These are phyloP conservation scores for Junonia oenone DNA, from an alignment of 2,888 invertebrate genomes.

Conservation along the genomic window DNA sequence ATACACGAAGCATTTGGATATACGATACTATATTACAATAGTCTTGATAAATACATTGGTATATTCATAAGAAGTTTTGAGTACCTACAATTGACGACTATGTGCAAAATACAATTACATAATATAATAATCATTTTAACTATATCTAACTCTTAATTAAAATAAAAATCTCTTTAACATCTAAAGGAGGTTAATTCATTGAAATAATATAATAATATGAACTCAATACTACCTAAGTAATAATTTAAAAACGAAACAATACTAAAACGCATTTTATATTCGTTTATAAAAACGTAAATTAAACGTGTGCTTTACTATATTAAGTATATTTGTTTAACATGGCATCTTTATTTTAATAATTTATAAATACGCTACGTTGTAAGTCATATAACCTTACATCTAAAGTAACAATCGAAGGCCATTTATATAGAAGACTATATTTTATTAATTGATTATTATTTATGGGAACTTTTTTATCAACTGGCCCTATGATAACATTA, in stretches of 20 bases:
- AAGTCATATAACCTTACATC: conserved; percentile 34
- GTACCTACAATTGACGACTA: conserved; percentile 43
- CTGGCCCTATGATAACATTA: conserved; percentile 16
- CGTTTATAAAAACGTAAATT: conserved; percentile 41
- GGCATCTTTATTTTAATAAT: conserved; percentile 50
- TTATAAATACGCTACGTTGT: conserved; percentile 37
- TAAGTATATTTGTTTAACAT: conserved; percentile 50
- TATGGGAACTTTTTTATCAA: conserved; percentile 9
- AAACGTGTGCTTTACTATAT: conserved; percentile 41
- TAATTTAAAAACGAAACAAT: conserved; percentile 60
- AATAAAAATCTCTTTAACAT: conserved; percentile 24
- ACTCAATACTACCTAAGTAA: conserved; percentile 30
- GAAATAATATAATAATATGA: conserved; percentile 14
- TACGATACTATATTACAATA: conserved; percentile 19
- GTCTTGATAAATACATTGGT: conserved; percentile 25
- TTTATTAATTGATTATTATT: conserved; percentile 22
- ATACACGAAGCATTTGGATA: conserved; percentile 30
- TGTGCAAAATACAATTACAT: conserved; percentile 31
- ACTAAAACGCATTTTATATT: conserved; percentile 71
- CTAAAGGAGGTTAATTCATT: conserved; percentile 26
- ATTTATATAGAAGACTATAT: conserved; percentile 41
- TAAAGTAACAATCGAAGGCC: conserved; percentile 55
- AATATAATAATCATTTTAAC: conserved; percentile 22
- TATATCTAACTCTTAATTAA: conserved; percentile 22
- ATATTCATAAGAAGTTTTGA: conserved; percentile 37